Evolutionary conservation across 1,140 invertebrate genomes (phyloP).

Genomic region (Drosophila persimilis): DNA sequence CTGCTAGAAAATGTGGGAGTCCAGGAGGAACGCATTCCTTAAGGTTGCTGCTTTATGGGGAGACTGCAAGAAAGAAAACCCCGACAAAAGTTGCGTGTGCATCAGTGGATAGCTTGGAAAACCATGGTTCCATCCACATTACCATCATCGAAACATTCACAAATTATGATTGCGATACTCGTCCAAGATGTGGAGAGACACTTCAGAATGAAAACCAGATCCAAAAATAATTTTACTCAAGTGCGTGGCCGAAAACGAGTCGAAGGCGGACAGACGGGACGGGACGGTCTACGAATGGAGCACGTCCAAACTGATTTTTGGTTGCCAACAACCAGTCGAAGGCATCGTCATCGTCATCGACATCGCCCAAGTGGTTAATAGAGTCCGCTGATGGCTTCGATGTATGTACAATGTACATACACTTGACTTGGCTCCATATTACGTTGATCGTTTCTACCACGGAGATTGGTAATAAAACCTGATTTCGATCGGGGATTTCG

Average conservation of each 20-base stretch:
- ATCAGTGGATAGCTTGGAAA: not conserved
- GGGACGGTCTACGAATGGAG: slow-evolving; percentile 5
- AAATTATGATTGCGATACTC: not conserved
- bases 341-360: slow-evolving; percentile 12
- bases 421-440: slow-evolving; percentile 43
- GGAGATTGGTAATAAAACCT: slow-evolving; percentile 46
- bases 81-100: slow-evolving; percentile 2
- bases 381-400: slow-evolving; percentile 50
- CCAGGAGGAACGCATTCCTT: not conserved
- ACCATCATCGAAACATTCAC: slow-evolving; percentile 3
- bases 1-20: not conserved
- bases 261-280: slow-evolving; percentile 32
- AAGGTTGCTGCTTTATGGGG: too few relatives aligned
- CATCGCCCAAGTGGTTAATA: slow-evolving; percentile 62
- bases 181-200: slow-evolving; percentile 13
- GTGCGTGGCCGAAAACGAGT: slow-evolving; percentile 38
- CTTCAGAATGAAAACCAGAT: slow-evolving; percentile 60
- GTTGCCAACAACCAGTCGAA: slow-evolving; percentile 6
- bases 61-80: too few relatives aligned
- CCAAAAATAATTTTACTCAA: slow-evolving; percentile 64
- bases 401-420: slow-evolving; percentile 22
- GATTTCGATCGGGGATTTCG: slow-evolving; percentile 12
- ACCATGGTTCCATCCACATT: not conserved
- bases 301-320: slow-evolving; percentile 8
- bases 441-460: slow-evolving; percentile 7